A percentile compares a stretch with the other conserved stretches of the same genome.
Evolutionary conservation across 2,113 vertebrate genomes (phyloP).

Genomic region (Halichoerus grypus): DNA sequence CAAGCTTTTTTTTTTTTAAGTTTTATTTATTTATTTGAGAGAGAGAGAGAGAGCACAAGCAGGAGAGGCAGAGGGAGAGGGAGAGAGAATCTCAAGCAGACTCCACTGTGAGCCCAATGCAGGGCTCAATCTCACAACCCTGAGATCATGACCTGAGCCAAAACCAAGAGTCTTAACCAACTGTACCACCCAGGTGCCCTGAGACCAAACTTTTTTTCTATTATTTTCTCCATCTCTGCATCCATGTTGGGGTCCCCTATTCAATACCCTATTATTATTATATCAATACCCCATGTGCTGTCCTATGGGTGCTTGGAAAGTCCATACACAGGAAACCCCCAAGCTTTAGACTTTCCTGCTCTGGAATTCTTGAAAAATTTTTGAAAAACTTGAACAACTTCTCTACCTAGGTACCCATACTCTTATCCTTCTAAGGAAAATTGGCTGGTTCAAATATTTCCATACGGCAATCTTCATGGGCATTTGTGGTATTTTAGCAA

Average conservation of each 20-base stretch:
- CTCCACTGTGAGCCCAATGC: neutral
- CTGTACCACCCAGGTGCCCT: neutral
- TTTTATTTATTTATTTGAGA: too few relatives aligned
- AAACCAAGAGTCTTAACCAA: neutral
- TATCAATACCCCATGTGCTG: too few relatives aligned
- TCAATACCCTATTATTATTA: neutral
- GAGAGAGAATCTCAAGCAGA: neutral
- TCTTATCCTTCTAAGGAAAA: neutral
- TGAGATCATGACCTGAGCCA: neutral
- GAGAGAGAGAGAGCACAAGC: neutral
- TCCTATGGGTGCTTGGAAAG: neutral
- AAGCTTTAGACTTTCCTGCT: neutral
- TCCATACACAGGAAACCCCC: neutral
- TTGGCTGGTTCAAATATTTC: neutral
- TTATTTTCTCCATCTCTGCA: neutral
- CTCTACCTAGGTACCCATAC: neutral
- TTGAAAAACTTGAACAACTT: neutral
- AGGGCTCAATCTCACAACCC: neutral
- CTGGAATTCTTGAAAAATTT: neutral
- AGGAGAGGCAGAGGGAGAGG: neutral
- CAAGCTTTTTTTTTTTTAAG: neutral
- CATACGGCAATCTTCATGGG: neutral
- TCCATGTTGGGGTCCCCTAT: neutral
- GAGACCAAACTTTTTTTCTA: neutral
- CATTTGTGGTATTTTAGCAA: neutral